Conservation (phyloP, 1,140 invertebrate species). For the Oedothorax gibbosus region DNA sequence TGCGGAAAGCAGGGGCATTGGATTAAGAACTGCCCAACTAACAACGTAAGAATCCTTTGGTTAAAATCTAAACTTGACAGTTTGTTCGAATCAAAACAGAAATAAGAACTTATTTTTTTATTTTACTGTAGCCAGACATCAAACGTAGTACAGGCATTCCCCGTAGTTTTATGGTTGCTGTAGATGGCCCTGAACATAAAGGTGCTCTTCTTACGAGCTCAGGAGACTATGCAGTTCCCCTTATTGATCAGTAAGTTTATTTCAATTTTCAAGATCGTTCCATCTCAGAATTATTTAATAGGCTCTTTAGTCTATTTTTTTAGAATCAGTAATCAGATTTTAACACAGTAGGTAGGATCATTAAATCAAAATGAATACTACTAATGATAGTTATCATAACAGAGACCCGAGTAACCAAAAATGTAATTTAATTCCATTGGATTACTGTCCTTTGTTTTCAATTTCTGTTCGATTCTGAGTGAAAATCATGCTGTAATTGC, state of each 20-base stretch:
- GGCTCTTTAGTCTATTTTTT: no score
- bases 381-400: no score
- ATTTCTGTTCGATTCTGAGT: no score
- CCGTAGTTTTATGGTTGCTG: constrained; percentile 93
- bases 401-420: no score
- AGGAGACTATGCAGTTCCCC: constrained; percentile 91
- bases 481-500: no score
- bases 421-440: no score
- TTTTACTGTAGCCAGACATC: constrained; percentile 73
- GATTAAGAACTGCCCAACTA: constrained; percentile 72
- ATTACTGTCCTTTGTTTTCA: no score
- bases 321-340: no score
- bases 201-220: constrained; percentile 94
- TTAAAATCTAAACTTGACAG: constrained; percentile 2
- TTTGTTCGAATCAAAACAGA: not conserved
- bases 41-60: constrained; percentile 72
- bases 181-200: constrained; percentile 87
- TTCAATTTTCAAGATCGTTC: no score
- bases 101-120: constrained; percentile 8
- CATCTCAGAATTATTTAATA: no score
- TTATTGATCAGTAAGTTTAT: constrained; percentile 86
- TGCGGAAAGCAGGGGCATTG: constrained; percentile 76
- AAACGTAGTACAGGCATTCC: constrained; percentile 98
- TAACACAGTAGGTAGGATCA: no score
- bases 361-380: no score